These are phyloP conservation scores for Xenops minutus DNA, from an alignment of 2,797 vertebrate genomes.

Conservation along the genomic window DNA sequence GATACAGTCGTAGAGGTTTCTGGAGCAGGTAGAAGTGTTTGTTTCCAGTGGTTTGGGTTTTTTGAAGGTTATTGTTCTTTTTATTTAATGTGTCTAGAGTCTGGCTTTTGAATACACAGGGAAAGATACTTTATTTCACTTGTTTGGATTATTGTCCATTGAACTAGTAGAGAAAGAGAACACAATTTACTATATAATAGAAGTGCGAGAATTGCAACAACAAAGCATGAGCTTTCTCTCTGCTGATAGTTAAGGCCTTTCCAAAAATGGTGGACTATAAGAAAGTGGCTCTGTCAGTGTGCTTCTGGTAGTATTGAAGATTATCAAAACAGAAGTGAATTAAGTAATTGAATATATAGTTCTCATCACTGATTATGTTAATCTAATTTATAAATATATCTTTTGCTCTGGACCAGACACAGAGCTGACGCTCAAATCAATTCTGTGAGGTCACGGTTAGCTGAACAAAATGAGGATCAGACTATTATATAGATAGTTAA, in stretches of 20 bases:
- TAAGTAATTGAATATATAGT: constrained; percentile 27
- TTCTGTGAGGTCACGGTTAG: background rate
- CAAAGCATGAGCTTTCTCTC: background rate
- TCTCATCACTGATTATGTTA: constrained; percentile 14
- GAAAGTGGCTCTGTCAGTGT: background rate
- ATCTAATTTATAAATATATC: constrained; percentile 34
- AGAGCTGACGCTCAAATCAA: background rate
- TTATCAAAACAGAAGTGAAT: constrained; percentile 22
- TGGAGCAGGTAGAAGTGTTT: background rate
- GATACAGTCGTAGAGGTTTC: background rate
- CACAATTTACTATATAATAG: background rate
- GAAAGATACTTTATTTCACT: background rate
- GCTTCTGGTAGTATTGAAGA: background rate
- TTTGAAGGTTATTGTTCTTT: background rate
- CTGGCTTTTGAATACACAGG: background rate
- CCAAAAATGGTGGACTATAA: background rate
- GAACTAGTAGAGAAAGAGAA: background rate
- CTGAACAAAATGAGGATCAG: constrained; percentile 11
- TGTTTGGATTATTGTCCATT: background rate
- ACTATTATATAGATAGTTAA: background rate
- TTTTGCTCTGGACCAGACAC: background rate
- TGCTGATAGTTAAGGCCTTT: background rate
- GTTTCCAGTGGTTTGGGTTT: background rate
- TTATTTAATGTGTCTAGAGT: background rate
- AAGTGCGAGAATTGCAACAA: background rate